Percentiles rank a stretch among this genome's conserved stretches.
Evolutionary conservation across 2,797 vertebrate species (phyloP).

Genomic region (Pelobates cultripes): DNA sequence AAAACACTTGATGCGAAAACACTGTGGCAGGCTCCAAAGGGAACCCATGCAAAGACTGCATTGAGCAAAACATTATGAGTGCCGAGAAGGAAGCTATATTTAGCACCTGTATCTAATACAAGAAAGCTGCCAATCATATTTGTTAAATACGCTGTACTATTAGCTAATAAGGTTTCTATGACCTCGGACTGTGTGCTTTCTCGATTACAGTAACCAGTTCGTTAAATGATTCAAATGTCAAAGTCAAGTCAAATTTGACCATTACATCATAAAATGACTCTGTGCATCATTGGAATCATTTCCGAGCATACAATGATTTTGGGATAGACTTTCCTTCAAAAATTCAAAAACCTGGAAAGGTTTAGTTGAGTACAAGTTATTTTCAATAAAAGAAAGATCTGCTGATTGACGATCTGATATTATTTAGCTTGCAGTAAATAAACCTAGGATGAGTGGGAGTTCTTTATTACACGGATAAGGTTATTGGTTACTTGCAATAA

Average conservation of each 20-base stretch:
- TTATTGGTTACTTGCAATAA: no score
- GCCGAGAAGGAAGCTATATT: conserved; percentile 6
- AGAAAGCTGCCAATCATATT: conserved; percentile 6
- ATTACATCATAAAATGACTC: neutral
- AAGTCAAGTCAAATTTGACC: conserved; percentile 1
- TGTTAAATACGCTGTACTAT: conserved; percentile 8
- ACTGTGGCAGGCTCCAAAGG: neutral
- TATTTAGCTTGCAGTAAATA: no score
- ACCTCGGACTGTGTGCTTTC: conserved; percentile 4
- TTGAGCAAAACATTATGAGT: neutral
- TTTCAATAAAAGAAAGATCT: no score
- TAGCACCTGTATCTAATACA: conserved; percentile 13
- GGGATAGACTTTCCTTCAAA: neutral
- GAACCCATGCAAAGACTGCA: neutral
- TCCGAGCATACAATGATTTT: neutral
- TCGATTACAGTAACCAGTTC: neutral
- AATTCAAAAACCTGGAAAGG: no score
- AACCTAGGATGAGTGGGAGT: no score
- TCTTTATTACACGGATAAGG: no score
- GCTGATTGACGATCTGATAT: no score
- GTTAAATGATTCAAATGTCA: conserved; percentile 14
- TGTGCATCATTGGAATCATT: neutral
- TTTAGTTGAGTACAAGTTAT: no score
- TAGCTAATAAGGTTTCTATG: conserved; percentile 21
- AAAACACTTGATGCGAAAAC: no score